Base-by-base conservation (phyloP, 2,888 invertebrate species). In the Holacanthella duospinosa region DNA sequence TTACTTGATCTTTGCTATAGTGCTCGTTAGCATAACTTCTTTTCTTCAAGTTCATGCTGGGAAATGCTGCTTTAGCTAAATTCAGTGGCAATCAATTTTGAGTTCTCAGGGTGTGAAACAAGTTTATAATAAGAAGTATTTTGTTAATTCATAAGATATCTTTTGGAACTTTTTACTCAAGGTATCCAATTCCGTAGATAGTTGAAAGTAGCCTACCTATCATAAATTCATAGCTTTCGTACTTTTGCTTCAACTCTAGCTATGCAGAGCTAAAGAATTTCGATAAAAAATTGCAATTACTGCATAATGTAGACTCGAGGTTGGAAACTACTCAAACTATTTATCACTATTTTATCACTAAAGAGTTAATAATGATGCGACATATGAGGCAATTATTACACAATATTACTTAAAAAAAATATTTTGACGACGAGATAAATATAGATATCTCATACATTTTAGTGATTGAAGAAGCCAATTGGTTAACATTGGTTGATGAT, bases 401-500 rank as follows among this genome's bases (percentile, higher is more conserved):
- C n/a, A n/a, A n/a, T n/a, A n/a, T n/a, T n/a, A n/a, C n/a, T n/a
- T n/a, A n/a, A n/a, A n/a, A n/a, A n/a, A n/a, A n/a, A n/a, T n/a
- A n/a, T n/a, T n/a, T n/a, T n/a, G n/a, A n/a, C n/a, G n/a, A n/a
- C n/a, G n/a, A n/a, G n/a, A n/a, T n/a, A n/a, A n/a, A n/a, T n/a
- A n/a, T n/a, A n/a, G n/a, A n/a, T n/a, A 29, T 24, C 58, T 58
- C 16, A 59, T 4, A 28, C 29, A 59, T 69, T 73, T 21, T 76
- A 93, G 92, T 87, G 25, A 92, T 93, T 74, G 90, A 93, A 76
- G 92, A 93, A 79, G 92, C 91, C 0, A 92, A 91, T 76, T 93
- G 93, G 93, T 78, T 92, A 72, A 87, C 87, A 0, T 76, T 93
- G 1, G 84, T 86, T 2, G 83, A 86, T 43, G 90, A 92, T 75